Conservation (phyloP, 2,113 vertebrate species). For the Sapajus apella region DNA sequence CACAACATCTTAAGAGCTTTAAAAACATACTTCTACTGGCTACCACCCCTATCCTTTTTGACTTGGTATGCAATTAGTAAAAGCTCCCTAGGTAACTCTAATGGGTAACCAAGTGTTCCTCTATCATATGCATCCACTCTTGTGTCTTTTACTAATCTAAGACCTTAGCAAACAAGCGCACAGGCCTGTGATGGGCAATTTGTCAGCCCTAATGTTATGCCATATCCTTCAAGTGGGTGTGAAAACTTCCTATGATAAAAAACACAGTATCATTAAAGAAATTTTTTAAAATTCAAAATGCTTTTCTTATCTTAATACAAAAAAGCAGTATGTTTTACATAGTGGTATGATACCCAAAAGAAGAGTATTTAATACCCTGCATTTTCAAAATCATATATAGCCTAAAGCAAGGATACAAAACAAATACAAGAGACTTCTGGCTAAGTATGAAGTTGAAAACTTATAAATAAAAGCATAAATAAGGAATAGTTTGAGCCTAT, state of each 20-base stretch:
- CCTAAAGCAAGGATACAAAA: conserved; percentile 6
- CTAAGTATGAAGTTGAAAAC: neutral
- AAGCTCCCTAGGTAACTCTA: neutral
- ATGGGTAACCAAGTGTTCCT: neutral
- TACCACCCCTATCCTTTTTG: neutral
- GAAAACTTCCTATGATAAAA: neutral
- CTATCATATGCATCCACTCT: neutral
- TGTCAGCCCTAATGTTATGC: neutral
- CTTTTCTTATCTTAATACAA: neutral
- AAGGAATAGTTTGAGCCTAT: neutral
- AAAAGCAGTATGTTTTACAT: neutral
- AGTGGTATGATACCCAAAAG: neutral
- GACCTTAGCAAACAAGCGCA: neutral
- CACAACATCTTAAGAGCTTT: neutral
- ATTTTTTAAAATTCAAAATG: neutral
- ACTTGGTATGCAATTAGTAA: neutral
- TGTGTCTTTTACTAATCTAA: neutral
- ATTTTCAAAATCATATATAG: conserved; percentile 23
- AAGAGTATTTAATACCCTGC: neutral
- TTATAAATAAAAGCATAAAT: neutral
- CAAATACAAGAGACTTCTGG: neutral
- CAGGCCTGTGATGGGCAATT: neutral
- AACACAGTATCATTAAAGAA: neutral
- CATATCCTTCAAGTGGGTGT: neutral
- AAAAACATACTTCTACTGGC: neutral